A percentile compares a stretch with the other conserved stretches of the same genome.
Conservation (phyloP, 1,140 invertebrate genomes). For the Dufourea novaeangliae region DNA sequence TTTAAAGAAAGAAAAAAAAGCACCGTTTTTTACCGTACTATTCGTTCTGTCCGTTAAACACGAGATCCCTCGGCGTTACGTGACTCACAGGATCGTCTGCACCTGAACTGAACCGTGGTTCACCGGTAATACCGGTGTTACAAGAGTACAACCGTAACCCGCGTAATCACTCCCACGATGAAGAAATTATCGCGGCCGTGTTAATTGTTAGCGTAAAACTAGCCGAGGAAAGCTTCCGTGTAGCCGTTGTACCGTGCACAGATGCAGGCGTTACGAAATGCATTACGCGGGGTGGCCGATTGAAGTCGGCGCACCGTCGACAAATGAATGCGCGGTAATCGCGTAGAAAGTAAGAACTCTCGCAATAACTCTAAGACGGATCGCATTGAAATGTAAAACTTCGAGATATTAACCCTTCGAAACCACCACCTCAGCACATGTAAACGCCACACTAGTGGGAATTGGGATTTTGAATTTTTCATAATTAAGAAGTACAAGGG, state of each 20-base stretch:
- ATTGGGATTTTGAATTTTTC: too few species aligned
- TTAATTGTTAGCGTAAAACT: conserved; percentile 59
- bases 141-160: conserved; percentile 62
- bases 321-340: not conserved
- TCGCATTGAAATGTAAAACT: too few species aligned
- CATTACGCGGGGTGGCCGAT: conserved; percentile 4
- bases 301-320: too few species aligned
- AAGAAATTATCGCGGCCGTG: conserved; percentile 65
- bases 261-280: conserved; percentile 18
- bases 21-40: conserved; percentile 1
- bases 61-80: conserved; percentile 47
- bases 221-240: not conserved
- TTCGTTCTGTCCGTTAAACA: conserved; percentile 8
- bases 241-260: conserved; percentile 8
- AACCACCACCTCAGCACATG: too few species aligned
- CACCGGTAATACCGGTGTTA: conserved; percentile 51
- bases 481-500: too few species aligned
- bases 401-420: too few species aligned
- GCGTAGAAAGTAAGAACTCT: too few species aligned
- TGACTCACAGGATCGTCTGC: conserved; percentile 53
- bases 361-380: too few species aligned
- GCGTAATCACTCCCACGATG: conserved; percentile 58
- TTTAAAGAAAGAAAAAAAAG: too few species aligned
- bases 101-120: not conserved
- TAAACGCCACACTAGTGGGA: too few species aligned